These are phyloP conservation scores for Adelognathus sp. DNA, from an alignment of 2,888 invertebrate species.

Conservation along the genomic window DNA sequence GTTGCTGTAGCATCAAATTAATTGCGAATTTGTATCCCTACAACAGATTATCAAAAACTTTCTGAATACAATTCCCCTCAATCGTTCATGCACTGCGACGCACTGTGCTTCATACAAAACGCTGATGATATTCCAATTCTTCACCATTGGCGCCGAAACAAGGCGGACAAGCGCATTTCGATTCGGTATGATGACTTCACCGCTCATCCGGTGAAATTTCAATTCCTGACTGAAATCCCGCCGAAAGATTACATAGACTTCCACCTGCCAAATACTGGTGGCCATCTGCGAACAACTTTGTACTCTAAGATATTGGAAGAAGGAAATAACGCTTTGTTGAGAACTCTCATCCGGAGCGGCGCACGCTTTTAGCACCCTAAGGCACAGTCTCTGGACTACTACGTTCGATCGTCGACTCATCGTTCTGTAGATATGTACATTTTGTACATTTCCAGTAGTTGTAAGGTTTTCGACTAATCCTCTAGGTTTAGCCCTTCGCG, in stretches of 20 bases:
- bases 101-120: slow-evolving; percentile 11
- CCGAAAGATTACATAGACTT: neutral
- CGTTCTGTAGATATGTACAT: too few relatives aligned
- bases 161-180: slow-evolving; percentile 23
- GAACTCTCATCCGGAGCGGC: too few relatives aligned
- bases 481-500: too few relatives aligned
- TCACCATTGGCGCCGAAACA: slow-evolving; percentile 32
- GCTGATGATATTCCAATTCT: slow-evolving; percentile 8
- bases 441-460: too few relatives aligned
- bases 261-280: neutral
- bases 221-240: neutral
- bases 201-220: neutral
- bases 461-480: too few relatives aligned
- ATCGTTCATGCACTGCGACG: slow-evolving; percentile 20
- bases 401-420: too few relatives aligned
- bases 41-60: neutral
- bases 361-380: too few relatives aligned
- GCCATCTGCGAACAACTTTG: neutral
- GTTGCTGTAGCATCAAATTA: too few relatives aligned
- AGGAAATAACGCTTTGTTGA: neutral
- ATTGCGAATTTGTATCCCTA: too few relatives aligned
- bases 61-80: slow-evolving; percentile 22
- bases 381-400: too few relatives aligned
- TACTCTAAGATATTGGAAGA: neutral
- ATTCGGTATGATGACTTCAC: neutral